Evolutionary conservation across 53 echinoderm and acorn worm genomes (phyloP), one percentile per base, ranked within the genome.

Genomic region (Actinopyga echinites): DNA sequence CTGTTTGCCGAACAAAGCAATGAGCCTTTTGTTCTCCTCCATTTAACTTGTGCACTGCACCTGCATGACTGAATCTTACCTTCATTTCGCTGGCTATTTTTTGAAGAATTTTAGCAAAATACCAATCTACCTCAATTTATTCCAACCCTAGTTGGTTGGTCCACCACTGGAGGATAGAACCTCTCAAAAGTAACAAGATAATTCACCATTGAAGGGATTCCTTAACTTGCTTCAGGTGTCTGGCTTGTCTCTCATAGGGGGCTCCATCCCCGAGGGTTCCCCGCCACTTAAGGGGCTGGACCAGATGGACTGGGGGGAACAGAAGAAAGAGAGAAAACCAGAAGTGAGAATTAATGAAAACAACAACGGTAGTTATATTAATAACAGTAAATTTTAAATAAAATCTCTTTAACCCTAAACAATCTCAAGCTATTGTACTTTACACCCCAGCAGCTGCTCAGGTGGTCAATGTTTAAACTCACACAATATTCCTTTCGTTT

Each of bases 191-290:
- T 74, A 74, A 74, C 74, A 74, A 52, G 74, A 43, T 74, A 20
- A 74, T 74, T 62, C 74, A 24, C 44, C 32, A 13, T 17, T 56
- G 45, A 28, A 74, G 74, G 74, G 74, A 52, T 74, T 49, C 44
- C 40, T 20, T 33, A 53, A 69, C 79, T 92, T 86, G 90, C 90
- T 91, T 96, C 96, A 96, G 85, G 93, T 96, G 83, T 93, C 89
- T 24, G 90, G 93, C 56, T 96, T 86, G 79, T 90, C 84, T 84
- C 92, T 90, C 79, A 93, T 85, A 19, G 94, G 68, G 85, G 92
- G 87, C 83, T 96, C 96, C 82, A 96, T 57, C 30, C 34, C 34
- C 1, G 79, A 86, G 19, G 93, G 96, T 19, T 93, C 91, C 56
- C 86, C 86, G 22, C 74, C 74, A 35, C 91, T 86, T 56, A 91